These are phyloP conservation scores for Drosophila varians DNA, from an alignment of 1,140 invertebrate genomes.

Conservation along the genomic window DNA sequence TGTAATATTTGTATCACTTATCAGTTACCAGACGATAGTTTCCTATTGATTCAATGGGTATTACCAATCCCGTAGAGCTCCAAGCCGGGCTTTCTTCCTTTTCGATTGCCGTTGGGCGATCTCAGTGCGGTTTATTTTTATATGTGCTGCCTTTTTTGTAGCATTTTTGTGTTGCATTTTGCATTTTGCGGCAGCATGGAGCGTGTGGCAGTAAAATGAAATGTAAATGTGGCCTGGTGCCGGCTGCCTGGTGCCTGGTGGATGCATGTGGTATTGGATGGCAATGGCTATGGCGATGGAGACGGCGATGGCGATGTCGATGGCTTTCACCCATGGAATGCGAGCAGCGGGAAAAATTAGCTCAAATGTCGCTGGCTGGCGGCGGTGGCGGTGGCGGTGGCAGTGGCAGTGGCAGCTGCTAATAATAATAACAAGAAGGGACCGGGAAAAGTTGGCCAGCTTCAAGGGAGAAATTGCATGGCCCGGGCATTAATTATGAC, in stretches of 20 bases:
- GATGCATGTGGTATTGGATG: conserved; percentile 12
- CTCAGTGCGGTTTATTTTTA: conserved; percentile 7
- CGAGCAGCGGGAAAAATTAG: conserved; percentile 63
- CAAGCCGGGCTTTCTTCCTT: background rate
- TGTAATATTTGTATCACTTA: no score
- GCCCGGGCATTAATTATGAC: conserved; percentile 65
- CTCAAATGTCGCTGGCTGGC: conserved; percentile 57
- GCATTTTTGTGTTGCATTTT: conserved; percentile 33
- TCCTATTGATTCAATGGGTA: no score
- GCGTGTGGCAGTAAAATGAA: conserved; percentile 53
- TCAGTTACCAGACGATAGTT: no score
- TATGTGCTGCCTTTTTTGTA: conserved; percentile 8
- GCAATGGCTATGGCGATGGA: no score
- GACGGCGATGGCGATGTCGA: background rate
- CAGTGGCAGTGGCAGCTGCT: conserved; percentile 31
- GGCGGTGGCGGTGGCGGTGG: background rate
- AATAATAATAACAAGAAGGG: conserved; percentile 25
- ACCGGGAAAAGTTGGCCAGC: conserved; percentile 7
- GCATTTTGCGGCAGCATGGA: conserved; percentile 53
- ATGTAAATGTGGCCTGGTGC: conserved; percentile 38
- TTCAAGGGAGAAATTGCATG: conserved; percentile 48
- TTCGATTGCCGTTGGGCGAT: conserved; percentile 2
- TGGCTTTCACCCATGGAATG: conserved; percentile 76
- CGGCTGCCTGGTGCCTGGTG: background rate
- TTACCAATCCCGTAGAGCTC: background rate